Percentiles rank a stretch among this genome's conserved stretches.
Evolutionary conservation across 2,797 vertebrate genomes (phyloP).

Genomic region (Adrianichthys oophorus): DNA sequence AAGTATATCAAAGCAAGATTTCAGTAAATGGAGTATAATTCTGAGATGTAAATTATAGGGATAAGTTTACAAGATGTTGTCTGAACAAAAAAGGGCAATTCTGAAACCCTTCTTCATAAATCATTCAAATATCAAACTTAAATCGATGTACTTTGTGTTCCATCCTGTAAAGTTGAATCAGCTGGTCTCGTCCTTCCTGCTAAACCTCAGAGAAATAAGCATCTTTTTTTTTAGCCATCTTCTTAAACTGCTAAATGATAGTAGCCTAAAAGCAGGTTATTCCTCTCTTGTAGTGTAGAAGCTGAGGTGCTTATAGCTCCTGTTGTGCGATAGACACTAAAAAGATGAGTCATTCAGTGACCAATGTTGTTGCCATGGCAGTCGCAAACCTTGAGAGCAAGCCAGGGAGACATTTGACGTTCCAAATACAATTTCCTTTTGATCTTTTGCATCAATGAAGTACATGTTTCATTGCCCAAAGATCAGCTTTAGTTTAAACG

Average conservation of each 20-base stretch:
- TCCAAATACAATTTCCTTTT: slow-evolving; percentile 65
- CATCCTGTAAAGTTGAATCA: not conserved
- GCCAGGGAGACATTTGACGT: slow-evolving; percentile 64
- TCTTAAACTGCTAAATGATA: slow-evolving; percentile 33
- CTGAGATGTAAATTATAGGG: too few species aligned
- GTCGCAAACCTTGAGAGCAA: slow-evolving; percentile 68
- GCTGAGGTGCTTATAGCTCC: slow-evolving; percentile 53
- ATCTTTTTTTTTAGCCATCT: slow-evolving; percentile 11
- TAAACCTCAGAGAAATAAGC: slow-evolving; percentile 8
- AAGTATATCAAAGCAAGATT: too few species aligned
- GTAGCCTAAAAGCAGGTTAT: slow-evolving; percentile 43
- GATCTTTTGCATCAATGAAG: slow-evolving; percentile 51
- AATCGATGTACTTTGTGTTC: too few species aligned
- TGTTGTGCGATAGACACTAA: slow-evolving; percentile 69
- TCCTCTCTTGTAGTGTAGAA: slow-evolving; percentile 56
- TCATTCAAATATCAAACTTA: too few species aligned
- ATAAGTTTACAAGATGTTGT: too few species aligned
- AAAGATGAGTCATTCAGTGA: slow-evolving; percentile 76
- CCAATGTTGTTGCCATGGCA: slow-evolving; percentile 73
- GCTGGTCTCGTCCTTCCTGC: not conserved
- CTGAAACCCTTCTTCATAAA: too few species aligned
- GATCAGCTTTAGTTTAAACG: too few species aligned
- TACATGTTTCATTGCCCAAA: slow-evolving; percentile 30
- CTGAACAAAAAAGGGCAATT: too few species aligned
- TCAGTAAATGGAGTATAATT: too few species aligned